Percentiles rank a stretch among this genome's conserved stretches.
Conservation (phyloP, 1,140 invertebrate species). For the Calephelis virginiensis region DNA sequence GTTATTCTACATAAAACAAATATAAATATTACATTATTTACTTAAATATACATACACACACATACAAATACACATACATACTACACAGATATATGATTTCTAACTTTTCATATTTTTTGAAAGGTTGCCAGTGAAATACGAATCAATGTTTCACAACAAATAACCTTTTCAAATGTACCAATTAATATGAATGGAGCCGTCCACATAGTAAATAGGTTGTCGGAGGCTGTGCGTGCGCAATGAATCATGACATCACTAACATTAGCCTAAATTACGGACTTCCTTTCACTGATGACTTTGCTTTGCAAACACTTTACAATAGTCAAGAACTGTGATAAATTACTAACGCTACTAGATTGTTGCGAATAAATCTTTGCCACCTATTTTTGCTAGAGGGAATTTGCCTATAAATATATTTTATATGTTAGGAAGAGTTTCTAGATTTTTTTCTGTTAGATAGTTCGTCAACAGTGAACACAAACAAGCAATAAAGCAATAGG, state of each 20-base stretch:
- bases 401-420: not conserved
- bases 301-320: slow-evolving; percentile 16
- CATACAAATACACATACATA: no score
- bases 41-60: no score
- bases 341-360: not conserved
- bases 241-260: slow-evolving; percentile 16
- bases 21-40: no score
- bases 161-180: slow-evolving; percentile 9
- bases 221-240: slow-evolving; percentile 14
- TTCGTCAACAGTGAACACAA: no score
- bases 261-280: slow-evolving; percentile 18
- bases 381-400: not conserved
- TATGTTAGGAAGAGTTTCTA: no score
- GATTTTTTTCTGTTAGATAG: no score
- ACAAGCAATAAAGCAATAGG: no score
- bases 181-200: slow-evolving; percentile 13
- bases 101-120: no score
- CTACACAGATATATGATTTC: no score
- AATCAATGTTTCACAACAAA: not conserved
- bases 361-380: not conserved
- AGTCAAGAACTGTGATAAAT: slow-evolving; percentile 14
- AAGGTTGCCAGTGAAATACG: no score
- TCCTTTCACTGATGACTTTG: slow-evolving; percentile 17
- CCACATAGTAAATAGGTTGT: slow-evolving; percentile 14
- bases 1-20: no score